Base-by-base conservation (phyloP, 2,888 invertebrate species). In the Mythimna lalbum region DNA sequence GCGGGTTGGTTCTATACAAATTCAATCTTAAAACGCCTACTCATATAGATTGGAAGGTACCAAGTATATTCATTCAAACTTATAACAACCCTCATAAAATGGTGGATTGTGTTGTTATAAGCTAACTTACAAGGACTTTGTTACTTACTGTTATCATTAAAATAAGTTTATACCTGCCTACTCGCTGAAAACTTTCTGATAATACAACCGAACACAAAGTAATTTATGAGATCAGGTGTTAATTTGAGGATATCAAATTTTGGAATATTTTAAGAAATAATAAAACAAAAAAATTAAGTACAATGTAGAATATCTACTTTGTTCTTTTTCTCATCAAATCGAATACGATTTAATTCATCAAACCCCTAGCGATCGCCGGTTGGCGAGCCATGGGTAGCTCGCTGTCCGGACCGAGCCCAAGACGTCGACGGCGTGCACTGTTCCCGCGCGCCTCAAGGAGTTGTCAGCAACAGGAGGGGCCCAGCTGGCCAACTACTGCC, bases 71-170 rank as follows among this genome's bases (percentile, higher is more conserved):
- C 47, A 63, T 78, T 80, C 36, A 65, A 78, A 78, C 62, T 78
- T 78, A 52, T 78, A 78, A 74, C 80, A 80, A 80, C 47, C 50
- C 62, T 63, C 63, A 65, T 59, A 57, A 56, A 36, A 64, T 68
- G 57, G 53, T 59, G 50, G 50, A 78, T 59, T 14, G 43, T 59
- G 62, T 62, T 80, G 57, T 74, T 69, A 68, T 50, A 50, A 62
- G 59, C 36, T 36, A 33, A 68, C 31, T 77, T 59, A 56, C 33
- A 5, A 55, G 23, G n/a, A 65, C 23, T 61, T 76, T 52, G n/a
- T 62, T 59, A 36, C 17, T 33, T 49, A 33, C n/a, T 63, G 36
- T 23, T 64, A 64, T 62, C 61, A 64, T 64, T 31, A 49, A 49
- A 50, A 73, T 17, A 23, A 12, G 53, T 23, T 43, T 43, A 19